These are phyloP conservation scores for Megaleporinus macrocephalus DNA, from an alignment of 2,113 vertebrate species.

Conservation along the genomic window DNA sequence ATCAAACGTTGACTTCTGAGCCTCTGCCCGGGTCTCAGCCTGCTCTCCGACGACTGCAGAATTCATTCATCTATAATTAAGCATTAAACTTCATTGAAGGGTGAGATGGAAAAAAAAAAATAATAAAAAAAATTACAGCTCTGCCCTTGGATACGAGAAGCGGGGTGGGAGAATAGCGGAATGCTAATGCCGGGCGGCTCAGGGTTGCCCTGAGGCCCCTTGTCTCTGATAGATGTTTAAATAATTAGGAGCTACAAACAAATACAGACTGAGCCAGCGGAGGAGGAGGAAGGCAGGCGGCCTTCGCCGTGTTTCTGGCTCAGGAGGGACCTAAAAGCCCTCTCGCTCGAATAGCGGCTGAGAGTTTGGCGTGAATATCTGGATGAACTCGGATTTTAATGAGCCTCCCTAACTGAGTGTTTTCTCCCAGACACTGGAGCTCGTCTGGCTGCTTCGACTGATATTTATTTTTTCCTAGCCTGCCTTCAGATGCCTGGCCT, in stretches of 20 bases:
- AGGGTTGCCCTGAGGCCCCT: conserved; percentile 25
- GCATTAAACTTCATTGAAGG: conserved; percentile 57
- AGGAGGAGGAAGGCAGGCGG: conserved; percentile 2
- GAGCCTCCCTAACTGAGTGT: conserved; percentile 34
- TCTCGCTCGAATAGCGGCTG: neutral
- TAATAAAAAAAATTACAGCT: conserved; percentile 31
- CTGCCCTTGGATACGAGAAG: conserved; percentile 48
- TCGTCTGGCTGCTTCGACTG: conserved; percentile 1
- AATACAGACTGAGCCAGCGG: conserved; percentile 30
- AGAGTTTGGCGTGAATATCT: conserved; percentile 7
- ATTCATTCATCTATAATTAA: conserved; percentile 64
- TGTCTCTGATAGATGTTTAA: conserved; percentile 54
- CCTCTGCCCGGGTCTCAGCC: conserved; percentile 37
- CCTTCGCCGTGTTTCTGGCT: conserved; percentile 12
- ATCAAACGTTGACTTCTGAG: conserved; percentile 45
- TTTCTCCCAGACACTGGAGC: conserved; percentile 14
- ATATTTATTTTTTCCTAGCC: neutral
- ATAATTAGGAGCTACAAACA: conserved; percentile 61
- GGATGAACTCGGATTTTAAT: conserved; percentile 42
- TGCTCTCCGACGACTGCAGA: conserved; percentile 38
- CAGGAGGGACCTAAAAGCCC: neutral
- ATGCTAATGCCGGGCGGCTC: conserved; percentile 45
- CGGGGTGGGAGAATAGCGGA: conserved; percentile 14
- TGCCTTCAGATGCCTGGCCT: neutral
- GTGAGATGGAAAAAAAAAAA: conserved; percentile 27